Conservation (phyloP, 2,113 vertebrate species). For the Amia ocellicauda region DNA sequence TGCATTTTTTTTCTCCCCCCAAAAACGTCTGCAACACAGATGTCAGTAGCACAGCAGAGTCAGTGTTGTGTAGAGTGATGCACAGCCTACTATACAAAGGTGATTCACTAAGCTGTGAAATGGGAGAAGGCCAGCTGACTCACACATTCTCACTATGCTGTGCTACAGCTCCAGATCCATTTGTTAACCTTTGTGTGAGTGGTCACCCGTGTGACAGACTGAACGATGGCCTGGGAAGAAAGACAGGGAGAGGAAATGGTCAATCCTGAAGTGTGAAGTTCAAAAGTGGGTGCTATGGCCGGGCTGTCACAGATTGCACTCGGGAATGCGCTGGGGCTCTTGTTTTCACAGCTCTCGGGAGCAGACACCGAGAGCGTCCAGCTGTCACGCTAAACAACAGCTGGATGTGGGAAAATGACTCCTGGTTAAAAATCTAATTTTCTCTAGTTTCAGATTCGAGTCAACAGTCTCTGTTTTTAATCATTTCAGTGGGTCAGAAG, state of each 20-base stretch:
- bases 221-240: neutral
- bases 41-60: neutral
- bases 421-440: neutral
- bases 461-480: too few relatives aligned
- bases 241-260: neutral
- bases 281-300: neutral
- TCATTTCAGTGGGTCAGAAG: too few relatives aligned
- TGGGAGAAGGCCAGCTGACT: neutral
- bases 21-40: conserved; percentile 5
- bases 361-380: neutral
- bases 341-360: neutral
- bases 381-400: neutral
- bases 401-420: neutral
- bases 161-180: conserved; percentile 7
- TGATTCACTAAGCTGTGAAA: neutral
- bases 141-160: conserved; percentile 23
- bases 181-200: conserved; percentile 8
- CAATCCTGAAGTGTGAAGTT: conserved; percentile 4
- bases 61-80: neutral
- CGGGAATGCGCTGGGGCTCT: neutral
- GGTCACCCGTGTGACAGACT: neutral
- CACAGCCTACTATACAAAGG: too few relatives aligned
- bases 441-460: neutral
- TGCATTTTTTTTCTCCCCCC: neutral
- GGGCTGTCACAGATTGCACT: conserved; percentile 1